Evolutionary conservation across 2,797 vertebrate genomes (phyloP).

Genomic region (Poeciliopsis presidionis): DNA sequence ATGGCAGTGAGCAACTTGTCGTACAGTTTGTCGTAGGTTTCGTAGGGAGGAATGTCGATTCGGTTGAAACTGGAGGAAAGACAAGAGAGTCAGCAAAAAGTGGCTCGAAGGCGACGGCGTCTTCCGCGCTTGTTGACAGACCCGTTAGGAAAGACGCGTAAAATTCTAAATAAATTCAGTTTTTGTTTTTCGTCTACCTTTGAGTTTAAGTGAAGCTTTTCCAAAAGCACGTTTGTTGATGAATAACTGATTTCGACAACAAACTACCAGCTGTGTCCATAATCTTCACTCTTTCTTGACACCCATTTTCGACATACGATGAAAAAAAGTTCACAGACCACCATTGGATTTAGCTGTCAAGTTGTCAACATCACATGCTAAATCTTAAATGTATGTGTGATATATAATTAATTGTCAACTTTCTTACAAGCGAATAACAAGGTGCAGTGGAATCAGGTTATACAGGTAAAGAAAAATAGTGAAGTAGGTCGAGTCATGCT

Average conservation of each 20-base stretch:
- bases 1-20: constrained; percentile 95
- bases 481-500: no score
- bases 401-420: no score
- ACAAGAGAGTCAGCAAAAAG: no score
- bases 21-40: constrained; percentile 95
- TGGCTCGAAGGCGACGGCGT: neutral
- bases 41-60: constrained; percentile 97
- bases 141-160: neutral
- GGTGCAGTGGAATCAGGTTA: no score
- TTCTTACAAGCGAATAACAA: no score
- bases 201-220: neutral
- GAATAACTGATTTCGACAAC: neutral
- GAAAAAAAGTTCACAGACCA: no score
- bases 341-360: no score
- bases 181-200: neutral
- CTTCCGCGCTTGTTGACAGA: neutral
- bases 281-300: neutral
- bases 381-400: no score
- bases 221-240: neutral
- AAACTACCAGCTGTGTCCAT: neutral
- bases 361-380: no score
- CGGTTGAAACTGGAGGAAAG: constrained; percentile 88
- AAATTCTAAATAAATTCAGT: neutral
- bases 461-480: no score
- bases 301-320: neutral